Percentiles rank a stretch among this genome's conserved stretches.
These are phyloP conservation scores for Chionomys nivalis DNA, from an alignment of 2,113 vertebrate species.

Conservation along the genomic window DNA sequence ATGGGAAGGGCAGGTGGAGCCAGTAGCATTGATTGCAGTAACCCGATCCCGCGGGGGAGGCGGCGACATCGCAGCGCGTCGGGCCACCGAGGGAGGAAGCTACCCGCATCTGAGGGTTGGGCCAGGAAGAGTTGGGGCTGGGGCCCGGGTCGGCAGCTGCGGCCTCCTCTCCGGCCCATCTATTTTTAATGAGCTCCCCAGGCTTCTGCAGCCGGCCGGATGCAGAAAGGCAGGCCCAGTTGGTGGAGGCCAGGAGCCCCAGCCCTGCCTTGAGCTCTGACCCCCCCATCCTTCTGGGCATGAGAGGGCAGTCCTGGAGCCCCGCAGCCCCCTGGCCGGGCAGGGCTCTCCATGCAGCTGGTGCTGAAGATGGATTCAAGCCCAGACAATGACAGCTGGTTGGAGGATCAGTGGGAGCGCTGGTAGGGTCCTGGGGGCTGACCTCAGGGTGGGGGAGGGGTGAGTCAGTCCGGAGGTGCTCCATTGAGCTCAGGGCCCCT, in stretches of 20 bases:
- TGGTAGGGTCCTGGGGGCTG: conserved; percentile 89
- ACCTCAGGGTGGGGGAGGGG: not conserved
- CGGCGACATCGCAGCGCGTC: not conserved
- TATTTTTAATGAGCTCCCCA: conserved; percentile 90
- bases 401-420: conserved; percentile 99
- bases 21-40: conserved; percentile 58
- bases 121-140: conserved; percentile 47
- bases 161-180: conserved; percentile 82
- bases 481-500: not conserved
- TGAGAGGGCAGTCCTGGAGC: conserved; percentile 72
- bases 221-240: conserved; percentile 77
- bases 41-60: conserved; percentile 76
- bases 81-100: conserved; percentile 65
- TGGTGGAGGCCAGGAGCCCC: conserved; percentile 77
- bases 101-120: conserved; percentile 79
- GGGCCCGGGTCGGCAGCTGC: conserved; percentile 69
- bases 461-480: not conserved
- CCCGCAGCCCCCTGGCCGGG: conserved; percentile 73
- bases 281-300: conserved; percentile 58
- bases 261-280: conserved; percentile 4
- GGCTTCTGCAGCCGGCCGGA: conserved; percentile 85
- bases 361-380: conserved; percentile 93
- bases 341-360: conserved; percentile 89
- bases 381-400: conserved; percentile 95
- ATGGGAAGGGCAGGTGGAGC: conserved; percentile 81